These are phyloP conservation scores for Eulimnadia texana DNA, from an alignment of 1,140 invertebrate genomes.

Conservation along the genomic window DNA sequence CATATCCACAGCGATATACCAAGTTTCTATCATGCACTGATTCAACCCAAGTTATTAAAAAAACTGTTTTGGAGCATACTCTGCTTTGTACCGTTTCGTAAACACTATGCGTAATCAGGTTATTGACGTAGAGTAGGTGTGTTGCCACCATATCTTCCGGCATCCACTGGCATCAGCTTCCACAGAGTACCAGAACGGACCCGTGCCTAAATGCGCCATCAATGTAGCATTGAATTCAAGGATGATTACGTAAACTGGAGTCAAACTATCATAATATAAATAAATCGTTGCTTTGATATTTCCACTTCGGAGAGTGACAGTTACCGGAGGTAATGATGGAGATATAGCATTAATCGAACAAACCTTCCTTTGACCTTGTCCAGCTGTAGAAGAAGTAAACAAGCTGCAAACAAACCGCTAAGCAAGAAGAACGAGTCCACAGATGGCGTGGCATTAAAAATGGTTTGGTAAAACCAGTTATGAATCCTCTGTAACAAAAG, in stretches of 20 bases:
- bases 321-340: slow-evolving; percentile 18
- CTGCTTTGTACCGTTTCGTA: neutral
- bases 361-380: slow-evolving; percentile 15
- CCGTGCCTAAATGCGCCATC: neutral
- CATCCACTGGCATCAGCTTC: slow-evolving; percentile 36
- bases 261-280: slow-evolving; percentile 29
- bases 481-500: neutral
- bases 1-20: slow-evolving; percentile 69
- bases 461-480: neutral
- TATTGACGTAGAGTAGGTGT: slow-evolving; percentile 28
- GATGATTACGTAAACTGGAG: slow-evolving; percentile 8
- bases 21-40: slow-evolving; percentile 70
- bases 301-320: neutral
- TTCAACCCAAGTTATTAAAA: too few relatives aligned
- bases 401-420: slow-evolving; percentile 12
- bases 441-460: slow-evolving; percentile 8
- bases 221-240: slow-evolving; percentile 11
- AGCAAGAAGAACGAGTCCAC: slow-evolving; percentile 14
- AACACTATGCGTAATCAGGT: neutral
- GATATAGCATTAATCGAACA: slow-evolving; percentile 13
- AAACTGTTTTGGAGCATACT: neutral
- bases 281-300: neutral
- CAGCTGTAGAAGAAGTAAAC: slow-evolving; percentile 14
- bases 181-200: slow-evolving; percentile 11
- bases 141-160: slow-evolving; percentile 36